Base-by-base conservation (phyloP, 2,797 vertebrate genomes). In the Girardinus metallicus region DNA sequence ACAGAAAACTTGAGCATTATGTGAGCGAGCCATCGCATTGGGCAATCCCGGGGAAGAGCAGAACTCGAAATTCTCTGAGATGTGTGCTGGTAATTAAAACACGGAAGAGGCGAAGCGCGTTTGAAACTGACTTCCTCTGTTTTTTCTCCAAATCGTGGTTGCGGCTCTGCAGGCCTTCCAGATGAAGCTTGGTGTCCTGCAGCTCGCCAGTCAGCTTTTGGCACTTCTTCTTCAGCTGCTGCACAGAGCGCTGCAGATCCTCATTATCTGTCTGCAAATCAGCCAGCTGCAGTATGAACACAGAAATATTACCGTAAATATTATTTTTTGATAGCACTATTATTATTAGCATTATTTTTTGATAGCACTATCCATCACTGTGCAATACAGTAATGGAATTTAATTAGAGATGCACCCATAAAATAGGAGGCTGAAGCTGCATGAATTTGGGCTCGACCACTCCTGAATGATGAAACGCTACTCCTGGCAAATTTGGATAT, bases 81-180 rank as follows among this genome's bases (percentile, higher is more conserved):
- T 78, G 79, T 76, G 78, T 60, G 78, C 76, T 44, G 74, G 18
- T 78, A 78, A 77, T 77, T 53, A 62, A 46, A 74, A 70, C 57
- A 64, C 1, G 76, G 23, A 73, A 11, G 46, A 60, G 64, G 11
- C 60, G 15, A 49, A 49, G 68, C 11, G 36, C 46, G 46, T 55
- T 46, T 41, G 75, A 43, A 74, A 95, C 97, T 93, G 86, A 99
- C 99, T 97, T 99, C 91, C 97, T 95, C 93, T 99, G 98, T 86
- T 99, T 99, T 96, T 99, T 99, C 93, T 99, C 98, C 94, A 99
- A 96, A 84, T 99, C 98, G 0, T 99, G 98, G 94, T 97, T 99
- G 78, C 99, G 98, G 77, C 96, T 97, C 86, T 99, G 98, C 81
- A 99, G 97, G 29, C 97, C 97, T 94, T 99, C 98, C 75, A 99